These are phyloP conservation scores for Bellardia bayeri DNA, from an alignment of 2,888 invertebrate genomes.

Conservation along the genomic window DNA sequence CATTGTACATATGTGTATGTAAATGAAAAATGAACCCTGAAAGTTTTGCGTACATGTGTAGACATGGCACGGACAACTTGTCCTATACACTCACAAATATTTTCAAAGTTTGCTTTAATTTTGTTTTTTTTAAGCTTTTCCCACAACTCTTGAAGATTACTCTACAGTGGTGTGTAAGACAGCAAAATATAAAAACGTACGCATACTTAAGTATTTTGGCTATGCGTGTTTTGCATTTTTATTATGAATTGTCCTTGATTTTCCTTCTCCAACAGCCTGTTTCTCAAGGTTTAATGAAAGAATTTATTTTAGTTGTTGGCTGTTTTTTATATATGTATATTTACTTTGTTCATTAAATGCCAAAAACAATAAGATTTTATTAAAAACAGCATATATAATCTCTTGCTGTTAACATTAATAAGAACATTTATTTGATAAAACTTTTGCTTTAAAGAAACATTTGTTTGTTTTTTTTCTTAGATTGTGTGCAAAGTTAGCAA, in stretches of 20 bases:
- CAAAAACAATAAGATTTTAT: constrained; percentile 13
- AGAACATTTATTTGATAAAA: background rate
- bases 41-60: too few species aligned
- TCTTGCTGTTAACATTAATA: background rate
- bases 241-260: constrained; percentile 5
- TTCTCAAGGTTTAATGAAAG: constrained; percentile 19
- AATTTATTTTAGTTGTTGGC: background rate
- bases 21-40: background rate
- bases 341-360: constrained; percentile 29
- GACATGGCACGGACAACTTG: background rate
- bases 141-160: too few species aligned
- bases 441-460: background rate
- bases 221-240: constrained; percentile 46
- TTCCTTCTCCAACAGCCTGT: background rate
- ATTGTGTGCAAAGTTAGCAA: background rate
- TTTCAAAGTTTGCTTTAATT: too few species aligned
- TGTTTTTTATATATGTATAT: background rate
- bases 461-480: background rate
- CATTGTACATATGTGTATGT: background rate
- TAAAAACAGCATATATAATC: constrained; percentile 12
- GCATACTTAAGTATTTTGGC: constrained; percentile 39
- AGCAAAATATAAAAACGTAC: background rate
- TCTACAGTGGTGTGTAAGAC: too few species aligned
- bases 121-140: too few species aligned
- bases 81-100: too few species aligned